Evolutionary conservation across 2,888 invertebrate species (phyloP), one percentile per base, ranked within the genome.

Genomic region (Lycaena phlaeas): DNA sequence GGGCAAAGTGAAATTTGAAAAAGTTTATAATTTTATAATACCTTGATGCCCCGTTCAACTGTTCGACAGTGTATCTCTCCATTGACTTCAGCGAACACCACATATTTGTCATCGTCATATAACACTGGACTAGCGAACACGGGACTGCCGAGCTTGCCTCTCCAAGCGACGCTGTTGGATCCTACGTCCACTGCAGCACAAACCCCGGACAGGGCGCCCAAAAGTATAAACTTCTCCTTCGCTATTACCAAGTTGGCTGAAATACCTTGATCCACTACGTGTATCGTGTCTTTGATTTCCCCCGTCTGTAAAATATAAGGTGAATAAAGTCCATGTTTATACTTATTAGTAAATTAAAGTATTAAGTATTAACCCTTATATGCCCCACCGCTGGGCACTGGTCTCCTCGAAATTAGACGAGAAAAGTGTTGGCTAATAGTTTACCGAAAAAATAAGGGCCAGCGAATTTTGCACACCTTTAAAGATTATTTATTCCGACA

Each of bases 61-160:
- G 84, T 74, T 38, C 87, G 60, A 57, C 86, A 87, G 53, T 86
- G 86, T 40, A 91, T 64, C 29, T 65, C 68, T 3, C 90, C 90
- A 48, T 63, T 67, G 17, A 88, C 88, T 63, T 86, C 86, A 14
- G 85, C 77, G 56, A 87, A 86, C 10, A 88, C 67, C 14, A 87
- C 76, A 42, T 82, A 78, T 27, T 85, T 78, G 46, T 87, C 87
- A 29, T 70, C 68, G 34, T 87, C 77, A 29, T 89, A 77, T 0
- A 89, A 59, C 14, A 79, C 74, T 0, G 90, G 90, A 5, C 87
- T 86, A 0, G 90, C 87, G 64, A 93, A 92, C 14, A 93, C 69
- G 0, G 94, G 90, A 54, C 87, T 87, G 40, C 61, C 61, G 2
- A 89, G 68, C 41, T 86, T 66, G 29, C 77, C 74, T 14, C 71